These are phyloP conservation scores for Acutogordius australiensis DNA, from an alignment of 2,888 invertebrate species.

Conservation along the genomic window DNA sequence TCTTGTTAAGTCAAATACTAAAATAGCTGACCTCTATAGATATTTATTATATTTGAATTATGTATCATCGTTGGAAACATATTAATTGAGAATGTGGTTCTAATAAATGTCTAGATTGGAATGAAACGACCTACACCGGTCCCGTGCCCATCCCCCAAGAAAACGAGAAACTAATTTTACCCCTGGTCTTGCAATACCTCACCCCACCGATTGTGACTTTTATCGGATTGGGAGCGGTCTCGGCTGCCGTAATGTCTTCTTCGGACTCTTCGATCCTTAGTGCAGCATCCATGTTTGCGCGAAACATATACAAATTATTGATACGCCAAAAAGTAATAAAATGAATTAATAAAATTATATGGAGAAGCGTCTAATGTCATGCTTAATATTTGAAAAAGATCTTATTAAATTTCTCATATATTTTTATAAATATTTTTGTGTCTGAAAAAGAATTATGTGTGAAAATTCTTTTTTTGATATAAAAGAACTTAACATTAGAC, in stretches of 20 bases:
- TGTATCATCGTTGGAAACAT: no score
- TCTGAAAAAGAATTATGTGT: no score
- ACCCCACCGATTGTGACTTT: slow-evolving; percentile 84
- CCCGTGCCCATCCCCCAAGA: slow-evolving; percentile 22
- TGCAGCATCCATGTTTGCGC: slow-evolving; percentile 91
- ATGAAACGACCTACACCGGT: slow-evolving; percentile 47
- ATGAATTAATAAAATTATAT: no score
- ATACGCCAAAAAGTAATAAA: slow-evolving; percentile 61
- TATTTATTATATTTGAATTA: no score
- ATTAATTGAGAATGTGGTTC: neutral
- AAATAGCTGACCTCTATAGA: no score
- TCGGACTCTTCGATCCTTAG: slow-evolving; percentile 92
- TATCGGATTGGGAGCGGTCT: slow-evolving; percentile 85
- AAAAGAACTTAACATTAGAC: no score
- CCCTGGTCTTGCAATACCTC: slow-evolving; percentile 76
- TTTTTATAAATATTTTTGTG: no score
- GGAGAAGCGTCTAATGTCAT: no score
- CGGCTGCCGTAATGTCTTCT: slow-evolving; percentile 96
- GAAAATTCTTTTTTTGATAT: no score
- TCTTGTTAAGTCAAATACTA: no score
- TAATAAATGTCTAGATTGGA: slow-evolving; percentile 43
- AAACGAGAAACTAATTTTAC: slow-evolving; percentile 70
- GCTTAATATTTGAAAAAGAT: no score
- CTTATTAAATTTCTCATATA: no score
- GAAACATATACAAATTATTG: slow-evolving; percentile 86